phyloP scores from a whole-genome alignment of 2,797 vertebrate genomes.

The Myotis pilosus region DNA sequence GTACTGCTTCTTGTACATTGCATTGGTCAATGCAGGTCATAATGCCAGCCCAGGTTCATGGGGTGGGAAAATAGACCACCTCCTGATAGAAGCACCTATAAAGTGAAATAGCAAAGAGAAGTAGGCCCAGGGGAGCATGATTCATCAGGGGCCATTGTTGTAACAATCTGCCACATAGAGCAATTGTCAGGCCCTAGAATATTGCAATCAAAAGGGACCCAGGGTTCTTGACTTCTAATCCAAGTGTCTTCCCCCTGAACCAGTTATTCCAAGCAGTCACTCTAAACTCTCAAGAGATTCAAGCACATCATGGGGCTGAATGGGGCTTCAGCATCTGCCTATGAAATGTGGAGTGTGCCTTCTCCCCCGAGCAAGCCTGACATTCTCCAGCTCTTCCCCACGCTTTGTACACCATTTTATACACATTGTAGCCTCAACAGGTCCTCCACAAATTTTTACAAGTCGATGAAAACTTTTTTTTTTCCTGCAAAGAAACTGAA shows the following conservation, averaged over 20 bases:
- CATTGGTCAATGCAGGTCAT: not conserved
- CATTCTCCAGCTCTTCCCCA: not conserved
- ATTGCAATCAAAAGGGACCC: not conserved
- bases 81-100: not conserved
- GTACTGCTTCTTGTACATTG: not conserved
- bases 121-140: not conserved
- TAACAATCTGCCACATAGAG: not conserved
- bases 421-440: not conserved
- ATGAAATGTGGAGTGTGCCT: not conserved
- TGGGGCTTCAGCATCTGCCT: not conserved
- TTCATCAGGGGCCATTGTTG: too few species aligned
- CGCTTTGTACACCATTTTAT: not conserved
- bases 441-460: slow-evolving; percentile 29
- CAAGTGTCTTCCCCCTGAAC: not conserved
- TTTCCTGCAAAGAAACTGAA: not conserved
- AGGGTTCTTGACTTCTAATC: not conserved
- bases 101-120: not conserved
- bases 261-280: not conserved
- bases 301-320: not conserved
- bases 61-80: not conserved
- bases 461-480: not conserved
- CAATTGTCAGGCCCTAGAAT: not conserved
- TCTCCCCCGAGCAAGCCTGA: not conserved
- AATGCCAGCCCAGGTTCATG: not conserved
- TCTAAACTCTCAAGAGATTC: not conserved